These are phyloP conservation scores for Monomorium pharaonis DNA, from an alignment of 1,140 invertebrate genomes.

Conservation along the genomic window DNA sequence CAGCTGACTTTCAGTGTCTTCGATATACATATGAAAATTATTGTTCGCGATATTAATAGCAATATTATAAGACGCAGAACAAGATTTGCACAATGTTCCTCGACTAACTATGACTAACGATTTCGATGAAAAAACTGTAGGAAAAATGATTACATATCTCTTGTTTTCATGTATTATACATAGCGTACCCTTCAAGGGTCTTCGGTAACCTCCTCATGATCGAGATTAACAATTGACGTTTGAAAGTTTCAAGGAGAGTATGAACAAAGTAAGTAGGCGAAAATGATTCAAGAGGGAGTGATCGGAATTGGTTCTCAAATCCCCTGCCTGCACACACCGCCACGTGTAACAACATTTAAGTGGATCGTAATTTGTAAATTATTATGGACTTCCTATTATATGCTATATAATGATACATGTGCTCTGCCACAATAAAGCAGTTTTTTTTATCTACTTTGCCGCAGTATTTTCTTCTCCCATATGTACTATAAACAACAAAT, in stretches of 20 bases:
- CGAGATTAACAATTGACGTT: conserved; percentile 56
- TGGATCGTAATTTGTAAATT: conserved; percentile 82
- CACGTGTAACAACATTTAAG: conserved; percentile 73
- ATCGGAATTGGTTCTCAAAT: conserved; percentile 71
- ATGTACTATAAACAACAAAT: neutral
- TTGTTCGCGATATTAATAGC: conserved; percentile 64
- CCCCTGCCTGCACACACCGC: conserved; percentile 73
- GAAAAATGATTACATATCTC: conserved; percentile 77
- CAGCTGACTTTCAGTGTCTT: conserved; percentile 1
- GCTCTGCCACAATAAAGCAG: conserved; percentile 84
- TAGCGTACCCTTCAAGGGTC: conserved; percentile 59
- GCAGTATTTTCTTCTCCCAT: conserved; percentile 55
- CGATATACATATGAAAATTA: conserved; percentile 28
- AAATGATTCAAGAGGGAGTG: conserved; percentile 54
- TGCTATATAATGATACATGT: conserved; percentile 84
- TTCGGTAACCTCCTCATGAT: conserved; percentile 50
- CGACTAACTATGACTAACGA: conserved; percentile 50
- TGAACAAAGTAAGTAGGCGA: conserved; percentile 20
- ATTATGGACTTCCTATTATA: conserved; percentile 82
- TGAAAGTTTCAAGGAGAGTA: conserved; percentile 50
- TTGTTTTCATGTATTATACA: conserved; percentile 74
- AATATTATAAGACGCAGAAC: conserved; percentile 63
- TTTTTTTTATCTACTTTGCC: conserved; percentile 78
- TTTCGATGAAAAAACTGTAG: conserved; percentile 56
- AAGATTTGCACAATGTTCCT: conserved; percentile 50